Evolutionary conservation across 2,797 vertebrate genomes (phyloP).

Genomic region (Tokudaia muenninki): DNA sequence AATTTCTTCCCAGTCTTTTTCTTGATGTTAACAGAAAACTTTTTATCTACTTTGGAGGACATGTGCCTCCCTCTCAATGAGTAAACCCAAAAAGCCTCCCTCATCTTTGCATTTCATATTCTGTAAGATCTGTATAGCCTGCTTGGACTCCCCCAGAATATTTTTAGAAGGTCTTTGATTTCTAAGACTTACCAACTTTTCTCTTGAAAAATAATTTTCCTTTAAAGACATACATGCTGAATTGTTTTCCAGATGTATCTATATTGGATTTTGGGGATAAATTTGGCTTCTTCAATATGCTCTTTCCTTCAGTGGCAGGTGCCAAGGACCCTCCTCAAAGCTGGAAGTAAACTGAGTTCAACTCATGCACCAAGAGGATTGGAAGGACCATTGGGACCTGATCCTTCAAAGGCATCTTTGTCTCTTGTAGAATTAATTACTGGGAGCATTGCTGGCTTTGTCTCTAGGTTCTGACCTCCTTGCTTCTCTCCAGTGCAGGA

Average conservation of each 20-base stretch:
- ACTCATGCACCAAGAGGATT: neutral
- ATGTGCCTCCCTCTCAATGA: slow-evolving; percentile 11
- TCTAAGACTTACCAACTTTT: slow-evolving; percentile 52
- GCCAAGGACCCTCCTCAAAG: neutral
- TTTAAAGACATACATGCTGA: neutral
- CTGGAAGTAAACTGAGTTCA: neutral
- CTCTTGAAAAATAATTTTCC: slow-evolving; percentile 43
- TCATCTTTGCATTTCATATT: slow-evolving; percentile 20
- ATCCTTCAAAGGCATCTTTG: neutral
- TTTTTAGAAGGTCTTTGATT: slow-evolving; percentile 57
- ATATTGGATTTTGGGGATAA: neutral
- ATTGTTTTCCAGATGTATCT: neutral
- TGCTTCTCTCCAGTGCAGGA: too few relatives aligned
- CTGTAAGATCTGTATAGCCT: neutral
- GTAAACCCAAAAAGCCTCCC: neutral
- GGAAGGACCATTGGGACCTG: neutral
- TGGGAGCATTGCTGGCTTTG: neutral
- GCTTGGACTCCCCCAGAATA: neutral
- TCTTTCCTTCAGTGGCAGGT: neutral
- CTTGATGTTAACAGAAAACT: neutral
- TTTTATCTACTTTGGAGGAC: slow-evolving; percentile 23
- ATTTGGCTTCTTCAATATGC: neutral
- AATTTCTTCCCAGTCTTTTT: slow-evolving; percentile 43
- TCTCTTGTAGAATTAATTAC: neutral
- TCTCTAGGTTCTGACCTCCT: neutral